These are phyloP conservation scores for Merodon equestris DNA, from an alignment of 2,888 invertebrate species.

Conservation along the genomic window DNA sequence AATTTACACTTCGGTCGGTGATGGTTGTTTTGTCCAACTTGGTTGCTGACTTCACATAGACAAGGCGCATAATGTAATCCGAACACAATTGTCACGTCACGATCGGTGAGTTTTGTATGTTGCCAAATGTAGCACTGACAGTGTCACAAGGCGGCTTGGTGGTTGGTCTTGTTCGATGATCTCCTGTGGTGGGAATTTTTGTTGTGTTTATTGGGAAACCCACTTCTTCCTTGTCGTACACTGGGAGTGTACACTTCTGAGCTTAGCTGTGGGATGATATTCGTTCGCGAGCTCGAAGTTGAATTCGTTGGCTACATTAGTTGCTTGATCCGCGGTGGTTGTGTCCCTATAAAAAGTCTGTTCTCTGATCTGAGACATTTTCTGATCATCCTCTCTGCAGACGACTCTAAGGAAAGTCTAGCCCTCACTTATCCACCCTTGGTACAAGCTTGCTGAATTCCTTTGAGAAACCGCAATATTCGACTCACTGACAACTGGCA, in stretches of 20 bases:
- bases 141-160: constrained; percentile 25
- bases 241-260: constrained; percentile 19
- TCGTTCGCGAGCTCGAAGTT: no score
- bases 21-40: constrained; percentile 24
- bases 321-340: no score
- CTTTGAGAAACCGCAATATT: constrained; percentile 16
- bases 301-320: no score
- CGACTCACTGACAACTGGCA: constrained; percentile 21
- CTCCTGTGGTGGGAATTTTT: not conserved
- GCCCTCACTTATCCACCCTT: not conserved
- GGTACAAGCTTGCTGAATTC: not conserved
- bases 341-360: no score
- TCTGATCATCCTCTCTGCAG: no score
- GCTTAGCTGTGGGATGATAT: not conserved
- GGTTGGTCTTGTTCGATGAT: constrained; percentile 43
- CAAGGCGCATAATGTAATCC: constrained; percentile 54
- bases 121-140: constrained; percentile 31
- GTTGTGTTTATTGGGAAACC: constrained; percentile 11
- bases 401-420: not conserved
- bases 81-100: constrained; percentile 63
- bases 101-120: constrained; percentile 45
- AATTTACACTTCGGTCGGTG: constrained; percentile 49
- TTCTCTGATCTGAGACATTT: no score
- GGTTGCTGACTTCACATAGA: constrained; percentile 51
- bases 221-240: constrained; percentile 21